Percentiles rank a stretch among this genome's conserved stretches.
phyloP scores from a whole-genome alignment of 2,113 vertebrate genomes.

The Oreochromis niloticus region DNA sequence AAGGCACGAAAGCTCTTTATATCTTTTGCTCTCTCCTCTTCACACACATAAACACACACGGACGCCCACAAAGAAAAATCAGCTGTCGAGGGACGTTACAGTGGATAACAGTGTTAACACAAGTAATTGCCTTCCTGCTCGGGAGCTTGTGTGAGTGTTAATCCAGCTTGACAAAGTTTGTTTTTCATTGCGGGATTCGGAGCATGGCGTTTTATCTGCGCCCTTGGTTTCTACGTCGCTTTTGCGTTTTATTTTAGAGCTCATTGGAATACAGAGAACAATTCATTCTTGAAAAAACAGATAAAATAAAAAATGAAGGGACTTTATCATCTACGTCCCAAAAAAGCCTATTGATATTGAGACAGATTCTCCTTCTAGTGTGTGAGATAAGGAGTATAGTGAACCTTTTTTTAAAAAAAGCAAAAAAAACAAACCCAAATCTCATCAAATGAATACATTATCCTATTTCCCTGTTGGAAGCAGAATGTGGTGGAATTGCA shows the following conservation, averaged over 20 bases:
- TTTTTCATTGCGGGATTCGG: slow-evolving; percentile 22
- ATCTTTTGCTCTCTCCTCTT: neutral
- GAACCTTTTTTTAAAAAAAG: slow-evolving; percentile 2
- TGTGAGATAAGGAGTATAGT: neutral
- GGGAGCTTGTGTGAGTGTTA: slow-evolving; percentile 39
- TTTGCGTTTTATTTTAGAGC: neutral
- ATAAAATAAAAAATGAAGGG: neutral
- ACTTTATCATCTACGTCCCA: slow-evolving; percentile 4
- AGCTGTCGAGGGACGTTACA: slow-evolving; percentile 38
- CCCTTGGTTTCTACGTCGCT: neutral
- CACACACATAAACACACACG: neutral
- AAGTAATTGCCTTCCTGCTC: slow-evolving; percentile 61
- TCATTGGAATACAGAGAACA: neutral
- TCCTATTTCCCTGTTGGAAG: slow-evolving; percentile 4
- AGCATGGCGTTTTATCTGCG: slow-evolving; percentile 16
- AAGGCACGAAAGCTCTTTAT: slow-evolving; percentile 16
- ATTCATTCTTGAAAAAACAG: neutral
- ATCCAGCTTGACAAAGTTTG: slow-evolving; percentile 57
- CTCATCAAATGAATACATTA: slow-evolving; percentile 38
- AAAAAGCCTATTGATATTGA: neutral
- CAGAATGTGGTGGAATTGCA: neutral
- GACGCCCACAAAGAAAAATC: slow-evolving; percentile 16
- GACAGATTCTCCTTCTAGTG: neutral
- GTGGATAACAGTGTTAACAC: slow-evolving; percentile 63
- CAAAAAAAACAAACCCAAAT: neutral